phyloP scores from a whole-genome alignment of 2,797 vertebrate genomes.

The Esox masquinongy region DNA sequence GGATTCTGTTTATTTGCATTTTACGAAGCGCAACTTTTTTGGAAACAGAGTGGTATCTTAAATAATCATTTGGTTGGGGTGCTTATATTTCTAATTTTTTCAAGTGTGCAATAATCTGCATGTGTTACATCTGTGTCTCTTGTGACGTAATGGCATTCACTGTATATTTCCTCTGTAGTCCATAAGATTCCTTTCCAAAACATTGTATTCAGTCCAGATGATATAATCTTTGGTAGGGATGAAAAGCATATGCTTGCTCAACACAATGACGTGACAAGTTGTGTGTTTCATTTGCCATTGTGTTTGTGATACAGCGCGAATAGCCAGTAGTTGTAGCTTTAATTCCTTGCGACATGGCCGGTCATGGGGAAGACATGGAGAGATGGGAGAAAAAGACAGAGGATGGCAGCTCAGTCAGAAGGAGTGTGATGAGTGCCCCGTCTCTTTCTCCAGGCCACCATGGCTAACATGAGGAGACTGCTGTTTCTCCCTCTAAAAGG shows the following conservation, averaged over 20 bases:
- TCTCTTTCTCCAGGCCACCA: conserved; percentile 14
- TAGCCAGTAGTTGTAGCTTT: conserved; percentile 59
- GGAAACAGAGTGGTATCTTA: too few species aligned
- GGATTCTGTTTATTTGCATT: too few species aligned
- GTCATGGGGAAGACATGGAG: conserved; percentile 67
- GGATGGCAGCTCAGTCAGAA: conserved; percentile 22
- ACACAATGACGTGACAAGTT: not conserved
- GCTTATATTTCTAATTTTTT: too few species aligned
- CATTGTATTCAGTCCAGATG: not conserved
- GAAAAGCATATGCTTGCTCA: not conserved
- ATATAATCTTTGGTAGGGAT: not conserved
- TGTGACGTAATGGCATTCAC: too few species aligned
- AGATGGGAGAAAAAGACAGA: conserved; percentile 52
- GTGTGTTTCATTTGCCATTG: not conserved
- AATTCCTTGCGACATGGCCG: conserved; percentile 71
- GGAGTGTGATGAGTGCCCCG: conserved; percentile 20
- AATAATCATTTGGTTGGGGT: too few species aligned
- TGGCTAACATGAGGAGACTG: conserved; percentile 26
- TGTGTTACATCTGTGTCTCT: too few species aligned
- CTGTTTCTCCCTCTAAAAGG: conserved; percentile 35
- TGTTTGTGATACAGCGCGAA: conserved; percentile 59
- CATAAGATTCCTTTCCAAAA: not conserved
- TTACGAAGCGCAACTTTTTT: too few species aligned
- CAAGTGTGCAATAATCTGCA: too few species aligned
- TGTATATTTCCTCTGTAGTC: not conserved